Evolutionary conservation across 2,113 vertebrate species (phyloP).

Genomic region (Psilopsiagon aymara): DNA sequence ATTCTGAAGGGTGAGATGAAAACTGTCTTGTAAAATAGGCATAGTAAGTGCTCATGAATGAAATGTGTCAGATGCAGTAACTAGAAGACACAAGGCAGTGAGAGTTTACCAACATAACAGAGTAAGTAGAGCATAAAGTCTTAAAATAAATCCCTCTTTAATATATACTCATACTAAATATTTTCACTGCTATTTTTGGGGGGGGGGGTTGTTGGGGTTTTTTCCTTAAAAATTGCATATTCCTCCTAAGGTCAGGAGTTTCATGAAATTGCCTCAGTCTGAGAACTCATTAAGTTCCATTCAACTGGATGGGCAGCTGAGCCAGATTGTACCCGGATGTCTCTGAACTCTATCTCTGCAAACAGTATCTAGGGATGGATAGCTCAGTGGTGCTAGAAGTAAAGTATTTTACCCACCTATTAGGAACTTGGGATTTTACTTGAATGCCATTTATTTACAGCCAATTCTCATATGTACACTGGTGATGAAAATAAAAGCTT

Average conservation of each 20-base stretch:
- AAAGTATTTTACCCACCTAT: neutral
- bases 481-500: neutral
- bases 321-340: neutral
- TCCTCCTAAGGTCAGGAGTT: neutral
- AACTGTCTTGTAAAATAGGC: neutral
- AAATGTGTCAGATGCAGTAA: neutral
- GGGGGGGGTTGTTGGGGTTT: neutral
- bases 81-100: neutral
- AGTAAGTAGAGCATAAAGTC: neutral
- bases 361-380: neutral
- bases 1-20: neutral
- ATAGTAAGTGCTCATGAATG: neutral
- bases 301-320: neutral
- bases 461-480: neutral
- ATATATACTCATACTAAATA: neutral
- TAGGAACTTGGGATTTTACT: neutral
- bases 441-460: neutral
- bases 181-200: rapidly evolving
- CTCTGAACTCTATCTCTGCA: neutral
- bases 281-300: neutral
- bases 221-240: neutral
- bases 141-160: neutral
- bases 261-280: neutral
- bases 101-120: neutral
- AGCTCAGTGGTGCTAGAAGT: neutral